phyloP scores from a whole-genome alignment of 2,113 vertebrate species.

The Brevimyrus niger region DNA sequence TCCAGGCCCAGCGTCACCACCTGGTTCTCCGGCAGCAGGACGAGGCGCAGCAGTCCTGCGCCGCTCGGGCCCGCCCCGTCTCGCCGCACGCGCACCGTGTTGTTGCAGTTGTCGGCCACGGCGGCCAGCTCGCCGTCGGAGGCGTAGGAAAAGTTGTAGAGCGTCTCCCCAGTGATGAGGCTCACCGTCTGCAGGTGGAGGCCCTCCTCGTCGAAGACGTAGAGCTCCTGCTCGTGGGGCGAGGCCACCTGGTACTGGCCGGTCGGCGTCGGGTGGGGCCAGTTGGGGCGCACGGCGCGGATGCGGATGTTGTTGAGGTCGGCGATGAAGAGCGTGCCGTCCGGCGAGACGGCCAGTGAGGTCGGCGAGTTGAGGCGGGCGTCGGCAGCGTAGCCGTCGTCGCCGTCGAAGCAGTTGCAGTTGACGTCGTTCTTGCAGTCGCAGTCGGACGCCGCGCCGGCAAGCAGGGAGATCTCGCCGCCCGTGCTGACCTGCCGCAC shows the following conservation, averaged over 20 bases:
- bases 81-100: constrained; percentile 73
- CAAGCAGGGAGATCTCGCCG: constrained; percentile 81
- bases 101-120: constrained; percentile 72
- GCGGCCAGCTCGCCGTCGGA: constrained; percentile 63
- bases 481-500: constrained; percentile 80
- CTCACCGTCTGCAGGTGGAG: constrained; percentile 78
- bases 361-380: constrained; percentile 77
- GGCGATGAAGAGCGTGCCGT: constrained; percentile 79
- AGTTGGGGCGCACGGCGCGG: constrained; percentile 71
- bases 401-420: constrained; percentile 81
- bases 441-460: constrained; percentile 78
- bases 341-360: constrained; percentile 76
- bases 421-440: constrained; percentile 88
- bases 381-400: constrained; percentile 79
- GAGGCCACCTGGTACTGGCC: constrained; percentile 78
- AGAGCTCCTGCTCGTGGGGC: constrained; percentile 76
- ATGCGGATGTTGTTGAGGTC: constrained; percentile 85
- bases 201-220: constrained; percentile 75
- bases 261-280: constrained; percentile 62
- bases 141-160: constrained; percentile 82
- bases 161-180: constrained; percentile 74
- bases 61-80: constrained; percentile 64
- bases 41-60: constrained; percentile 66
- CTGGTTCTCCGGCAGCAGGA: constrained; percentile 82
- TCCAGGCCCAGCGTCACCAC: constrained; percentile 74